These are phyloP conservation scores for Sminthurides aquaticus DNA, from an alignment of 2,888 invertebrate species.

Conservation along the genomic window DNA sequence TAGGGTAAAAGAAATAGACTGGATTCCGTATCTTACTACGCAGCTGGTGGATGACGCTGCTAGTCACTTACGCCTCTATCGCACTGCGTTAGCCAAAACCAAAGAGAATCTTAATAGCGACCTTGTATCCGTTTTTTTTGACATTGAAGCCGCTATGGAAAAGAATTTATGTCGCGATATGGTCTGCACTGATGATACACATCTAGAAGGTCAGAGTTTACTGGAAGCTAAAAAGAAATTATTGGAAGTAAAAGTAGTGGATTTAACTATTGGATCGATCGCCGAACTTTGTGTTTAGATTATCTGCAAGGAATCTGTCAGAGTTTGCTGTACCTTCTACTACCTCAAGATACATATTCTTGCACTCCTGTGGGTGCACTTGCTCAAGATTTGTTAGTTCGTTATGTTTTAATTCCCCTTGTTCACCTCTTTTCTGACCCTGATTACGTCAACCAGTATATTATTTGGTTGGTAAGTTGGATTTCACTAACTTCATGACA, in stretches of 20 bases:
- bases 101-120: conserved; percentile 45
- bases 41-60: conserved; percentile 83
- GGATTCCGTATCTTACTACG: conserved; percentile 81
- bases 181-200: conserved; percentile 61
- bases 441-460: conserved; percentile 82
- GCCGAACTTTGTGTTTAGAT: conserved; percentile 51
- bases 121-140: conserved; percentile 75
- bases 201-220: conserved; percentile 49
- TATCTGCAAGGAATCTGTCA: conserved; percentile 74
- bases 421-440: conserved; percentile 73
- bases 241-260: too few species aligned
- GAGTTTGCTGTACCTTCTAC: conserved; percentile 69
- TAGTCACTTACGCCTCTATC: conserved; percentile 75
- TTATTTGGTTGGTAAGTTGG: conserved; percentile 73
- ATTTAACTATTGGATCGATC: too few species aligned
- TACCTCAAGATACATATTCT: conserved; percentile 76
- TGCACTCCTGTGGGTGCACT: conserved; percentile 72
- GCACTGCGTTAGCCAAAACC: conserved; percentile 61
- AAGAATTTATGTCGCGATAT: conserved; percentile 71
- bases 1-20: conserved; percentile 73
- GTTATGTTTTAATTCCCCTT: conserved; percentile 63
- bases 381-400: conserved; percentile 66
- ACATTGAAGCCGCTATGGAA: conserved; percentile 80
- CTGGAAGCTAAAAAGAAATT: neutral
- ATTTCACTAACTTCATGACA: neutral